phyloP scores from a whole-genome alignment of 2,113 vertebrate genomes.

The Isurus oxyrinchus region DNA sequence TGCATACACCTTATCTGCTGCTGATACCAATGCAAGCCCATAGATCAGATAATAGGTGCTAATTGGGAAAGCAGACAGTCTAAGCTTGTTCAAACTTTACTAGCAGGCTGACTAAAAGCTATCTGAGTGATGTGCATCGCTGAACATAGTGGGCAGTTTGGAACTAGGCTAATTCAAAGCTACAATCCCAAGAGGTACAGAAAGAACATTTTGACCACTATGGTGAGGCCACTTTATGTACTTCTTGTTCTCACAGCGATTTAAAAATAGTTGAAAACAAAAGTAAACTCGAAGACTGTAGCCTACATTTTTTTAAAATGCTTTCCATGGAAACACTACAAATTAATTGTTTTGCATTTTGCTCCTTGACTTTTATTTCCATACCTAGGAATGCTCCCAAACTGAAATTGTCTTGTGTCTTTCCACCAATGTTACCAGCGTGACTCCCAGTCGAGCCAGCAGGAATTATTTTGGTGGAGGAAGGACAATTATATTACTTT shows the following conservation, averaged over 20 bases:
- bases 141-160: not conserved
- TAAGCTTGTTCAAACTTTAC: not conserved
- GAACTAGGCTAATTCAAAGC: not conserved
- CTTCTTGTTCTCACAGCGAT: conserved; percentile 12
- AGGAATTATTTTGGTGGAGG: not conserved
- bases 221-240: conserved; percentile 19
- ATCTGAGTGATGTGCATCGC: not conserved
- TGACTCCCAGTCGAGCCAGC: not conserved
- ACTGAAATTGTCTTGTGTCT: not conserved
- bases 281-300: not conserved
- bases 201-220: conserved; percentile 20
- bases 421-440: not conserved
- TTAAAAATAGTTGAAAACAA: not conserved
- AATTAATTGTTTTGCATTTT: not conserved
- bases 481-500: not conserved
- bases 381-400: not conserved
- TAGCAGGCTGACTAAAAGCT: not conserved
- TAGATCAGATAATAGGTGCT: conserved; percentile 18
- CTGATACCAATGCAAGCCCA: not conserved
- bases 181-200: conserved; percentile 11
- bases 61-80: not conserved
- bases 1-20: not conserved
- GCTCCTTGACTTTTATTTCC: not conserved
- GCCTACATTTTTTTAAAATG: not conserved
- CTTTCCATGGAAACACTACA: not conserved